Conservation (phyloP, 2,797 vertebrate species). For the Eospalax fontanierii region DNA sequence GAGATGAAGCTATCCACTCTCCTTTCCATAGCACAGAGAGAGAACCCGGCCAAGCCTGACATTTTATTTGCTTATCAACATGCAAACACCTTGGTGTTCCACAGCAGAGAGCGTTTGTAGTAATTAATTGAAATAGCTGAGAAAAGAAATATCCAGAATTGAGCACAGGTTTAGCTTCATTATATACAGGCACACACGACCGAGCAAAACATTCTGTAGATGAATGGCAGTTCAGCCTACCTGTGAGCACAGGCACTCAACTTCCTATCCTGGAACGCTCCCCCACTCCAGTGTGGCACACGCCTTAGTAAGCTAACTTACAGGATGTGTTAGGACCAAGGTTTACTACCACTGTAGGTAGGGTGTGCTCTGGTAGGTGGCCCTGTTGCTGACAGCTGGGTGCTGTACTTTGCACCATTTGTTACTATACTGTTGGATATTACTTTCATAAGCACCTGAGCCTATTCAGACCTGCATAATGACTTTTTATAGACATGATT, state of each 20-base stretch:
- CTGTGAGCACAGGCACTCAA: not conserved
- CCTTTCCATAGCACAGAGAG: not conserved
- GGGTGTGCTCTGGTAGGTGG: not conserved
- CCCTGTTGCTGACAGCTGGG: not conserved
- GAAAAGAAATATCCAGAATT: not conserved
- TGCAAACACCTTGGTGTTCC: not conserved
- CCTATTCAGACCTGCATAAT: not conserved
- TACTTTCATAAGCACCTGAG: not conserved
- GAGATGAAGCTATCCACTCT: not conserved
- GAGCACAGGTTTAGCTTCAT: slow-evolving; percentile 62
- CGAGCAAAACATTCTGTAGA: slow-evolving; percentile 50
- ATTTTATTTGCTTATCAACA: not conserved
- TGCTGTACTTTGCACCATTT: not conserved
- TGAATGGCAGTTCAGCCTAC: not conserved
- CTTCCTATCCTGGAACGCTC: too few species aligned
- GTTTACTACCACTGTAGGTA: not conserved
- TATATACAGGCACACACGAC: not conserved
- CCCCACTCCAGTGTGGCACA: not conserved
- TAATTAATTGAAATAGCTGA: slow-evolving; percentile 59
- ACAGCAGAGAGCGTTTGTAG: not conserved
- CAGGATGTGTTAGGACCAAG: not conserved
- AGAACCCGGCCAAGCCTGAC: not conserved
- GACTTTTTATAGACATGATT: slow-evolving; percentile 59
- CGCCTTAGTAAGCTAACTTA: not conserved
- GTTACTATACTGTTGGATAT: not conserved